These are phyloP conservation scores for Austrolebias charrua DNA, from an alignment of 2,797 vertebrate genomes.

Conservation along the genomic window DNA sequence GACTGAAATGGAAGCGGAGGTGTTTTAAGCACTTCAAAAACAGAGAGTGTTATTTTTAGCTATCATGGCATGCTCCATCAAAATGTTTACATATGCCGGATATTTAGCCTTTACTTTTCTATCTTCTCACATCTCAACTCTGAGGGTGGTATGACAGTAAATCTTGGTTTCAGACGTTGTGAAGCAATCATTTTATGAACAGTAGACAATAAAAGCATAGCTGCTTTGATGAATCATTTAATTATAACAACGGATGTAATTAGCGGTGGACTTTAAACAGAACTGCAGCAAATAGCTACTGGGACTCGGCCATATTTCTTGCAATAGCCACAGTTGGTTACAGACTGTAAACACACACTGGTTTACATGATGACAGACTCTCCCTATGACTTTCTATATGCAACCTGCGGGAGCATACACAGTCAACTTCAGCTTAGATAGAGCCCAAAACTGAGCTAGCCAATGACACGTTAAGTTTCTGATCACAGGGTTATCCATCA, in stretches of 20 bases:
- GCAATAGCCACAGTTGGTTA: conserved; percentile 57
- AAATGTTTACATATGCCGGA: conserved; percentile 64
- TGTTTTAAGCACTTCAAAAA: conserved; percentile 36
- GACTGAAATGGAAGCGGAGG: conserved; percentile 35
- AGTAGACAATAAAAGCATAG: conserved; percentile 63
- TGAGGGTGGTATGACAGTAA: conserved; percentile 64
- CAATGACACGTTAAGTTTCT: conserved; percentile 35
- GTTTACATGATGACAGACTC: conserved; percentile 67
- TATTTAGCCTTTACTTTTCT: conserved; percentile 54
- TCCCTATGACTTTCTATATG: conserved; percentile 42
- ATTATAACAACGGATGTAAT: conserved; percentile 70
- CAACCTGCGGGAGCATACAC: conserved; percentile 44
- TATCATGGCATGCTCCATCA: conserved; percentile 43
- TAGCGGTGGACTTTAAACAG: conserved; percentile 65
- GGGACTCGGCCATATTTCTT: conserved; percentile 57
- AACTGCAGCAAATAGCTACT: conserved; percentile 61
- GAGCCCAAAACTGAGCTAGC: conserved; percentile 19
- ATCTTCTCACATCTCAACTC: conserved; percentile 45
- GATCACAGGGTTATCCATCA: conserved; percentile 58
- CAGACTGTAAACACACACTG: conserved; percentile 62
- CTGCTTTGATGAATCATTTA: conserved; percentile 64
- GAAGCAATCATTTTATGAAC: conserved; percentile 65
- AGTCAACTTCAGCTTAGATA: conserved; percentile 28
- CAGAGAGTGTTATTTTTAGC: conserved; percentile 21
- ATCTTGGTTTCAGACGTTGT: conserved; percentile 51